Conservation (phyloP, 1,140 invertebrate genomes). For the Oscheius sp. region DNA sequence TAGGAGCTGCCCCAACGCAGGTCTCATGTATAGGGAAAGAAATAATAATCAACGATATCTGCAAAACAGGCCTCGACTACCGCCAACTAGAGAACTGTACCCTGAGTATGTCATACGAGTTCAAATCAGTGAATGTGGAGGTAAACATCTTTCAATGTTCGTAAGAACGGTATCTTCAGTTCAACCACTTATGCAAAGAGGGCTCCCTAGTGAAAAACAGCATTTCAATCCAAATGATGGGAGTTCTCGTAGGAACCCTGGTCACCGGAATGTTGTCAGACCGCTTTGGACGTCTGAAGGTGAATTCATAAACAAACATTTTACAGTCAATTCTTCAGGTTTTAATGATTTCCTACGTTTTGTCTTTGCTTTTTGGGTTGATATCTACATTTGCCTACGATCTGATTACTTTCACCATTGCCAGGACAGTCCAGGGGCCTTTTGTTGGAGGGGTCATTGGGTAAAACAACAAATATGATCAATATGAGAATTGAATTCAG, state of each 20-base stretch:
- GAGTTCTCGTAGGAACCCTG: slow-evolving; percentile 22
- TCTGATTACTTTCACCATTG: slow-evolving; percentile 17
- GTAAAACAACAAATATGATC: neutral
- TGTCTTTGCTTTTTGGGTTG: slow-evolving; percentile 10
- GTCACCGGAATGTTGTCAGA: slow-evolving; percentile 11
- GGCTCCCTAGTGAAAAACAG: slow-evolving; percentile 16
- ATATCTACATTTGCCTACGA: neutral
- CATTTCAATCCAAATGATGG: slow-evolving; percentile 31
- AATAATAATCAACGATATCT: too few species aligned
- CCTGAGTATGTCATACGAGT: slow-evolving; percentile 10
- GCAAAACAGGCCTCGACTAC: neutral
- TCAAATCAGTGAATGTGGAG: slow-evolving; percentile 22
- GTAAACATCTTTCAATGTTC: neutral
- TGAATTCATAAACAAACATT: neutral
- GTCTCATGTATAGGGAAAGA: too few species aligned
- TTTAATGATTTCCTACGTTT: slow-evolving; percentile 9
- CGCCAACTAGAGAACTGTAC: slow-evolving; percentile 19
- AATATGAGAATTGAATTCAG: neutral
- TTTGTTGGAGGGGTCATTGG: slow-evolving; percentile 23
- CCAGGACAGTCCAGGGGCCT: slow-evolving; percentile 8
- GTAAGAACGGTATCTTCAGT: slow-evolving; percentile 9
- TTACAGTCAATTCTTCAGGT: neutral
- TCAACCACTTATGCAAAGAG: slow-evolving; percentile 18
- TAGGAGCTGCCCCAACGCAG: too few species aligned
- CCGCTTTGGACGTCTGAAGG: slow-evolving; percentile 16